Evolutionary conservation across 2,888 invertebrate species (phyloP), one percentile per base, ranked within the genome.

Genomic region (Cheilosia vernalis): DNA sequence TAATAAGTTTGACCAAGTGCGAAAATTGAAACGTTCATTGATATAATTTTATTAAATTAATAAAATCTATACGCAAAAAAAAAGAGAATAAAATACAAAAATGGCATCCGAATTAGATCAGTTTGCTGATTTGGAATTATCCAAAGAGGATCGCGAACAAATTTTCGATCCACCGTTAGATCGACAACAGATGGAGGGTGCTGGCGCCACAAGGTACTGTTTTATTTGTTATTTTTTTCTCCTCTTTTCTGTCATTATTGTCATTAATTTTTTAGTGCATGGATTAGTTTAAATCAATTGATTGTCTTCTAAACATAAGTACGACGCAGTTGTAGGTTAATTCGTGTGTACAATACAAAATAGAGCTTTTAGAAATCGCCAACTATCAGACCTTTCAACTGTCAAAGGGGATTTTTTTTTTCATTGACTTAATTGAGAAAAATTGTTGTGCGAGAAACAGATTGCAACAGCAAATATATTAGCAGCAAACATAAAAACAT

Each of bases 81-180:
- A 42, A 49, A 60, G 27, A 70, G 30, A 47, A 66, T 19, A 33
- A 44, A 56, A 19, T 17, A 67, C 44, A 56, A 84, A 79, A 89
- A 92, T 92, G 92, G 89, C 92, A 88, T 92, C 92, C 88, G 92
- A 92, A 89, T 89, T 92, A 89, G 92, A 94, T 91, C 95, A 95
- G 91, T 95, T 95, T 92, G 94, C 94, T 91, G 95, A 95, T 90
- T 93, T 95, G 89, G 95, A 94, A 90, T 92, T 94, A 88, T 94
- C 94, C 87, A 95, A 95, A 91, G 95, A 95, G 91, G 95, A 95
- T 91, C 94, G 95, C 89, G 95, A 95, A 92, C 95, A 95, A 93
- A 94, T 95, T 90, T 95, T 95, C 92, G 95, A 95, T 91, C 94
- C 94, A 89, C 91, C 91, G 84, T 89, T 91, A 89, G 91, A 91